phyloP scores from a whole-genome alignment of 2,797 vertebrate species.

The Calcarius lapponicus region DNA sequence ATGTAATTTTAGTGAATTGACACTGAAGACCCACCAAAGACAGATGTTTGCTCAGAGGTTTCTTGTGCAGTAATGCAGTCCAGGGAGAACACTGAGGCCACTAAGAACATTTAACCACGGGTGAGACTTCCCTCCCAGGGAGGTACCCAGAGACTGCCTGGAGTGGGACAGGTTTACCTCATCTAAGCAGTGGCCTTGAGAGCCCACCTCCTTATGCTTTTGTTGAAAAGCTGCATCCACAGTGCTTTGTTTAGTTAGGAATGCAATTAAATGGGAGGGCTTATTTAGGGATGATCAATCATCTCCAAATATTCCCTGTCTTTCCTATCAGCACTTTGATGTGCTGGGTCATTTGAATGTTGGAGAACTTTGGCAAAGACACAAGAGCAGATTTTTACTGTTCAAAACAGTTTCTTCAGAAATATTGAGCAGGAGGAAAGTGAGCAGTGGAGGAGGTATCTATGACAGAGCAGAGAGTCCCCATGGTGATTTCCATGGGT shows the following conservation, averaged over 20 bases:
- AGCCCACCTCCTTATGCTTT: neutral
- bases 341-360: neutral
- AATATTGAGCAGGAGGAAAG: neutral
- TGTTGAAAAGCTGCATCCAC: neutral
- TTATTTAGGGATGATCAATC: neutral
- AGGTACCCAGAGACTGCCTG: neutral
- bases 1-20: neutral
- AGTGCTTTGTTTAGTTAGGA: neutral
- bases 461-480: neutral
- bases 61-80: neutral
- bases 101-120: neutral
- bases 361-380: neutral
- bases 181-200: neutral
- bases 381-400: neutral
- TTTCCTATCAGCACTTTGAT: neutral
- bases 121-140: neutral
- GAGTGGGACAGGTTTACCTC: neutral
- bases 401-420: neutral
- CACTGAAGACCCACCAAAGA: neutral
- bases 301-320: neutral
- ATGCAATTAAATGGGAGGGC: neutral
- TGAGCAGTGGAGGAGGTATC: neutral
- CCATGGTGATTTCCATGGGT: fast-evolving
- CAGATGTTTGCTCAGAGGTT: neutral
- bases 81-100: neutral